Percentiles rank a stretch among this genome's conserved stretches.
Conservation (phyloP, 2,797 vertebrate species). For the Chelon labrosus region DNA sequence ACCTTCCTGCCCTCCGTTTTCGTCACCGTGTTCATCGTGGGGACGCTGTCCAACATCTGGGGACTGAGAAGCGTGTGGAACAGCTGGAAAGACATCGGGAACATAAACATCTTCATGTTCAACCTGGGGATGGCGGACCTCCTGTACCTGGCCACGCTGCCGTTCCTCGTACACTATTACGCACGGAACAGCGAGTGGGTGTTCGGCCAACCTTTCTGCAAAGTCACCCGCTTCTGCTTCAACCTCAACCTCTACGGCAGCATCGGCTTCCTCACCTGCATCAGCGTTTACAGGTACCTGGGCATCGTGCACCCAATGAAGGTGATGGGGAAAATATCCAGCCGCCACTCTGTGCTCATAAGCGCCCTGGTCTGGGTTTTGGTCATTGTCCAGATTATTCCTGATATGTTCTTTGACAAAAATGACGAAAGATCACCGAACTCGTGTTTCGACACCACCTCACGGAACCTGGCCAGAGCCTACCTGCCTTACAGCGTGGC, state of each 20-base stretch:
- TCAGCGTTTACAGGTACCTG: conserved; percentile 88
- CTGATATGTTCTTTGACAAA: conserved; percentile 85
- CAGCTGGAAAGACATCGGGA: conserved; percentile 61
- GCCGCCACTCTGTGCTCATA: conserved; percentile 55
- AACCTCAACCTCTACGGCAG: conserved; percentile 90
- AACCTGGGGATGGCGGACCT: conserved; percentile 87
- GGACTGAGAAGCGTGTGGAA: conserved; percentile 78
- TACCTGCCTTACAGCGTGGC: conserved; percentile 80
- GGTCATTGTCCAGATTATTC: conserved; percentile 81
- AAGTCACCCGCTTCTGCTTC: conserved; percentile 84
- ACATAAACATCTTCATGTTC: conserved; percentile 83
- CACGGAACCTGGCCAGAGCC: rapidly evolving
- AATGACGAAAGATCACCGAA: rapidly evolving
- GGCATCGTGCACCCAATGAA: conserved; percentile 87
- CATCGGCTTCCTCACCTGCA: conserved; percentile 89
- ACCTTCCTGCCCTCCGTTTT: conserved; percentile 81
- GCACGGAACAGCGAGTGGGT: conserved; percentile 69
- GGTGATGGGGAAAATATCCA: conserved; percentile 78
- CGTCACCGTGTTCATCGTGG: conserved; percentile 78
- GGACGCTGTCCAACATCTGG: conserved; percentile 80
- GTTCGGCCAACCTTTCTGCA: conserved; percentile 85
- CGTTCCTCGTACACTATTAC: conserved; percentile 88
- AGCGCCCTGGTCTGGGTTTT: conserved; percentile 79
- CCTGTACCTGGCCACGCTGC: conserved; percentile 85
- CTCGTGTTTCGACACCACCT: conserved; percentile 82